Base-by-base conservation (phyloP, 2,888 invertebrate genomes). In the Nemoura dubitans region DNA sequence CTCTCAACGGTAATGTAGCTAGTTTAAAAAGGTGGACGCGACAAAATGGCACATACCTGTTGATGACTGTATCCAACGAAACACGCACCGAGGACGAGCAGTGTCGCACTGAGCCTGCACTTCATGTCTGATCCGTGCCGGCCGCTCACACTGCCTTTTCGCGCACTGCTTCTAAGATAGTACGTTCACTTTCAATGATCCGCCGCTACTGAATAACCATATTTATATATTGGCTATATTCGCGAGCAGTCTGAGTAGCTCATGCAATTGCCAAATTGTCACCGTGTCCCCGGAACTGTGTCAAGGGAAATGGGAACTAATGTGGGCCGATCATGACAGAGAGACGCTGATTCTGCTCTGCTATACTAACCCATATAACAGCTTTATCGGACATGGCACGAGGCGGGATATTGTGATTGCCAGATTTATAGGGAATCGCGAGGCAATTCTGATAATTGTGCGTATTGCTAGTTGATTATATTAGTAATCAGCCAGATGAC, bases 221-320 rank as follows among this genome's bases (percentile, higher is more conserved):
- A 81, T 81, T 81, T 81, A 81, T 81, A 81, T 81, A n/a, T 59
- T 59, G 59, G 59, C 59, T 59, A 59, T 59, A 59, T 59, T 59
- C 59, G 78, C 78, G 59, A 59, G 59, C 59, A 59, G 59, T 7
- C 59, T 59, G 2, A 26, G 78, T 78, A 29, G 27, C 78, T 29
- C 27, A 26, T 81, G 10, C 29, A 30, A 30, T 28, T 27, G 81
- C 30, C 81, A 28, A 78, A 78, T 78, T 78, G 78, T 26, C 25
- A 3, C 26, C 27, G 80, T 28, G 80, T 78, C 85, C 76, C 29
- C 43, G 29, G 78, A 86, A 43, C 77, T 87, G 80, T 85, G 87
- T 85, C 87, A 87, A 87, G 87, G 87, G 80, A 87, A 85, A 85
- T 28, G 85, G 81, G 43, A 42, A 85, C 42, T 36, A 25, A 86